Base-by-base conservation (phyloP, 2,797 vertebrate genomes). In the Ctenosaura bakeri region DNA sequence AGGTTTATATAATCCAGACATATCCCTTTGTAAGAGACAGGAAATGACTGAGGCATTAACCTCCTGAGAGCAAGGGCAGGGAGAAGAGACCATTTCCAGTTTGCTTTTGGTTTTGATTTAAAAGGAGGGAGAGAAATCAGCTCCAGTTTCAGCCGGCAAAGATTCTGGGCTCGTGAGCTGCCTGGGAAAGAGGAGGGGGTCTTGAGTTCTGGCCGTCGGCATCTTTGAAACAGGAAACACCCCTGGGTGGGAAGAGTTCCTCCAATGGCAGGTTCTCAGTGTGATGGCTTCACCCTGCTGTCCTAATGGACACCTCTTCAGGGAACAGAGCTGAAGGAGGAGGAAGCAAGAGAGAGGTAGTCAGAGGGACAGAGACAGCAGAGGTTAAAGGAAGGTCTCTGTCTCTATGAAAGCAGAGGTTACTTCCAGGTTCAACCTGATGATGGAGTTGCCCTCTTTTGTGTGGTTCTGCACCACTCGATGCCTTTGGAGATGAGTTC, bases 1-100 rank as follows among this genome's bases (percentile, higher is more conserved):
- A 80, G 93, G 92, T 87, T 95, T 95, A 95, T 91, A 86, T 93
- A 94, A 89, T 95, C 92, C 95, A 95, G 94, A 93, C 94, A 2
- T 79, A 91, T 54, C 90, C 93, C 91, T 93, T 94, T 92, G 92
- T 93, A 0, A 0, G 35, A 1, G 74, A 87, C 96, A 96, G 96
- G 96, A 96, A 95, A 94, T 54, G 89, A 87, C 81, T 71, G 1
- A 59, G 73, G 90, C 90, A 78, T 93, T 94, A 92, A 92, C 92
- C 96, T 94, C 94, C 91, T 76, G 93, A 59, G 73, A 77, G 84
- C 74, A 91, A 95, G 93, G 89, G 93, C 90, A 93, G 91, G 79
- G 78, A 95, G 26, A 85, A 91, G 86, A 90, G 86, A 83, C 91
- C 86, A 88, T 81, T 93, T 93, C 73, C 84, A 66, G 77, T 92